Evolutionary conservation across 2,888 invertebrate species (phyloP).

Genomic region (Phortica magna): DNA sequence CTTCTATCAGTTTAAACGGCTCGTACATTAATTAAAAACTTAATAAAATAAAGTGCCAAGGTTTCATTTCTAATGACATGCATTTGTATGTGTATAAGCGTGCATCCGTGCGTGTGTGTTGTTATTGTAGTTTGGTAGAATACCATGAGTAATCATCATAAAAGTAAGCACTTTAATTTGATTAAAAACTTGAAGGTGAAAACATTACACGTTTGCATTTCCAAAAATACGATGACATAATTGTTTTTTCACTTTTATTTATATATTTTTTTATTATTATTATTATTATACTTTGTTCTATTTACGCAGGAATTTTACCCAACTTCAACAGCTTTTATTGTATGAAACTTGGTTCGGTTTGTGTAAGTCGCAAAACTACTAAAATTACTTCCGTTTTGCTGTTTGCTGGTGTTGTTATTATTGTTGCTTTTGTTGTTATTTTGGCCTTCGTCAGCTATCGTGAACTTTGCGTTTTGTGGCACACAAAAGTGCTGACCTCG

Average conservation of each 20-base stretch:
- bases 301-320: too few relatives aligned
- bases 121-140: neutral
- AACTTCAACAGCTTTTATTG: too few relatives aligned
- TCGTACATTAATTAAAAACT: constrained; percentile 72
- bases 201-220: neutral
- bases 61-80: neutral
- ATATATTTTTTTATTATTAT: too few relatives aligned
- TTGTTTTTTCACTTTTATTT: neutral
- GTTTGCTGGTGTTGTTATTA: neutral
- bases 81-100: neutral
- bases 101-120: neutral
- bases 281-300: too few relatives aligned
- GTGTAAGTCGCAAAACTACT: neutral
- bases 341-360: too few relatives aligned
- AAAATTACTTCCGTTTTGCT: constrained; percentile 3
- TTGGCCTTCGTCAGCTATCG: constrained; percentile 12
- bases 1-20: constrained; percentile 70
- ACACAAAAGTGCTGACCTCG: constrained; percentile 31
- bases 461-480: constrained; percentile 20
- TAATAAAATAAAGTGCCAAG: constrained; percentile 55
- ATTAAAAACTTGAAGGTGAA: constrained; percentile 6
- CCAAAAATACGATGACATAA: neutral
- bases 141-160: too few relatives aligned
- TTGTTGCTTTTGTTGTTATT: neutral
- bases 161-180: neutral